phyloP scores from a whole-genome alignment of 2,888 invertebrate species.

The Stenchaetothrips biformis region DNA sequence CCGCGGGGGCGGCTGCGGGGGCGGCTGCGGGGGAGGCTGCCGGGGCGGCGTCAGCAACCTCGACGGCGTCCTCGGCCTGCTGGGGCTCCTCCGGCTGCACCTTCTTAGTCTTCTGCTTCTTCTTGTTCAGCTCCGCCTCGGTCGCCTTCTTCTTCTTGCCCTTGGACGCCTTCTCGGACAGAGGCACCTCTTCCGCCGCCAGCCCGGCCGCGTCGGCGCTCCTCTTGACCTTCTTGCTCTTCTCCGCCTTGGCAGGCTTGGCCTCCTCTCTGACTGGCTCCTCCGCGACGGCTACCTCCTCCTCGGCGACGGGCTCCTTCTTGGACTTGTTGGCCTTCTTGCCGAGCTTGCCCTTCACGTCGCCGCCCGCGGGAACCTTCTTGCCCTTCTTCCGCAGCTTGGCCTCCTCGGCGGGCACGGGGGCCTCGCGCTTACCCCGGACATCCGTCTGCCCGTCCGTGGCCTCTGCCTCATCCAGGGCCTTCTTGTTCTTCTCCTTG shows the following conservation, averaged over 20 bases:
- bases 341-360: background rate
- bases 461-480: background rate
- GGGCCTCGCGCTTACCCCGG: background rate
- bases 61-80: background rate
- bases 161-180: slow-evolving; percentile 18
- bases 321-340: background rate
- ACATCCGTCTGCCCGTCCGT: background rate
- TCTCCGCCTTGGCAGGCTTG: background rate
- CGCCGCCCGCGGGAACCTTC: slow-evolving; percentile 1
- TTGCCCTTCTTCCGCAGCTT: background rate
- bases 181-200: background rate
- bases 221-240: slow-evolving; percentile 1
- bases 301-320: background rate
- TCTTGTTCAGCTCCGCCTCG: background rate
- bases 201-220: slow-evolving; percentile 8
- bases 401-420: background rate
- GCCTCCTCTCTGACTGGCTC: background rate
- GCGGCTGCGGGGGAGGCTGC: background rate
- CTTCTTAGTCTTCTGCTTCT: slow-evolving; percentile 7
- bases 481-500: slow-evolving; percentile 17
- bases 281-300: background rate
- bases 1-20: background rate
- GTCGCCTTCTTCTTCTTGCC: slow-evolving; percentile 22
- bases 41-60: background rate
- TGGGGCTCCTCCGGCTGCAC: background rate